Evolutionary conservation across 2,888 invertebrate genomes (phyloP), one percentile per base, ranked within the genome.

Genomic region (Frankliniella fusca): DNA sequence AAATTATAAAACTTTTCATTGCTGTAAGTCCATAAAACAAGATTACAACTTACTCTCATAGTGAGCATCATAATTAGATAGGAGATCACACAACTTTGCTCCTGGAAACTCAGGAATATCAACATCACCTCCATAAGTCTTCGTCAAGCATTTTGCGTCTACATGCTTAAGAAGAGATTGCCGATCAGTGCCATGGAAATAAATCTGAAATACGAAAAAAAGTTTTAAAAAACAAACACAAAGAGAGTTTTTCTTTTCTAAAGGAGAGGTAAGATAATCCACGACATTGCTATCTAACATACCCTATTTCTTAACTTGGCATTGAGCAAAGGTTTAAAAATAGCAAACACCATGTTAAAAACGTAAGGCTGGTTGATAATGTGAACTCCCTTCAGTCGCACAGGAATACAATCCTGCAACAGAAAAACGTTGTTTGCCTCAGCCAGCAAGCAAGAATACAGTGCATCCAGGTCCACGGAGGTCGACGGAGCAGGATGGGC

Each of bases 341-440:
- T 89, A 50, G 94, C 92, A 88, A 96, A 97, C 61, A 97, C 94
- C 89, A 96, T 92, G 87, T 96, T 96, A 89, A 97, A 97, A 84
- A 97, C 91, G 87, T 93, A 93, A 0, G 97, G 96, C 88, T 97
- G 97, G 88, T 97, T 96, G 79, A 97, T 90, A 81, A 97, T 92
- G 88, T 97, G 97, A 80, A 97, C 91, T 48, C 94, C 95, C 88
- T 97, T 97, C 83, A 97, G 90, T 84, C 97, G 91, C 80, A 95
- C 90, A 0, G 97, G 96, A 83, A 97, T 93, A 83, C 93, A 92
- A 86, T 97, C 96, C 93, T 96, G 90, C 79, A 90, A 89, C 84
- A 84, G 84, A 83, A 80, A 81, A 83, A 70, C 82, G 76, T n/a
- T n/a, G n/a, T n/a, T n/a, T n/a, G n/a, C n/a, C n/a, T n/a, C n/a